Percentiles rank a stretch among this genome's conserved stretches.
These are phyloP conservation scores for Maniola jurtina DNA, from an alignment of 1,140 invertebrate species.

Conservation along the genomic window DNA sequence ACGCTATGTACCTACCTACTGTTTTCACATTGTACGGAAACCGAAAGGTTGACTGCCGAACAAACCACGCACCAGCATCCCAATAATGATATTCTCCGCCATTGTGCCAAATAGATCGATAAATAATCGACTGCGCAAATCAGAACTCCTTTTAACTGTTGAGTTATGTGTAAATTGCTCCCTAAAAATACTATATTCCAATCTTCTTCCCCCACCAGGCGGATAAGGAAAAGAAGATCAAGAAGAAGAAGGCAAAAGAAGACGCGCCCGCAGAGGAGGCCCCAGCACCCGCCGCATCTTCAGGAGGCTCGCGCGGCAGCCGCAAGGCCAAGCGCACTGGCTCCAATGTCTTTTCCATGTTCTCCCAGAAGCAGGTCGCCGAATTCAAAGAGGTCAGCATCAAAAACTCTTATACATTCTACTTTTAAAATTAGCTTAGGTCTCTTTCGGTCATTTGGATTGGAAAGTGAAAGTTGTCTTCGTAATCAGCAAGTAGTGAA, in stretches of 20 bases:
- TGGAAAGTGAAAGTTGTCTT: no score
- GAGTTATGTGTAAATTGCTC: no score
- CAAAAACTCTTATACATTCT: not conserved
- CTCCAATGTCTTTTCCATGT: constrained; percentile 97
- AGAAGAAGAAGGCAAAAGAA: constrained; percentile 89
- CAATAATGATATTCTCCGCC: no score
- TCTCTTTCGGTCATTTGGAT: no score
- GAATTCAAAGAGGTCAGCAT: constrained; percentile 94
- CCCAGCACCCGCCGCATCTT: constrained; percentile 79
- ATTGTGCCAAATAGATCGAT: no score
- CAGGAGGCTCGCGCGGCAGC: constrained; percentile 82
- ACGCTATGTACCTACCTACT: no score
- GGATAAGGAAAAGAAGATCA: constrained; percentile 91
- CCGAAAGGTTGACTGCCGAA: no score
- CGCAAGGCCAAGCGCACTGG: constrained; percentile 91
- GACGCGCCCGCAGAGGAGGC: constrained; percentile 82
- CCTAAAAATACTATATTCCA: not conserved
- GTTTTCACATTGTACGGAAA: no score
- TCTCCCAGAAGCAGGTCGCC: constrained; percentile 95
- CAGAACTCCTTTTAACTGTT: no score
- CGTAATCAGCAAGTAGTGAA: not conserved
- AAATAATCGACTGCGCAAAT: no score
- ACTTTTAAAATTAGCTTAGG: no score
- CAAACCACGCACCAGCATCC: no score
- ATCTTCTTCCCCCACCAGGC: constrained; percentile 37